Conservation (phyloP, 2,888 invertebrate species). For the Ormyrus thymus region DNA sequence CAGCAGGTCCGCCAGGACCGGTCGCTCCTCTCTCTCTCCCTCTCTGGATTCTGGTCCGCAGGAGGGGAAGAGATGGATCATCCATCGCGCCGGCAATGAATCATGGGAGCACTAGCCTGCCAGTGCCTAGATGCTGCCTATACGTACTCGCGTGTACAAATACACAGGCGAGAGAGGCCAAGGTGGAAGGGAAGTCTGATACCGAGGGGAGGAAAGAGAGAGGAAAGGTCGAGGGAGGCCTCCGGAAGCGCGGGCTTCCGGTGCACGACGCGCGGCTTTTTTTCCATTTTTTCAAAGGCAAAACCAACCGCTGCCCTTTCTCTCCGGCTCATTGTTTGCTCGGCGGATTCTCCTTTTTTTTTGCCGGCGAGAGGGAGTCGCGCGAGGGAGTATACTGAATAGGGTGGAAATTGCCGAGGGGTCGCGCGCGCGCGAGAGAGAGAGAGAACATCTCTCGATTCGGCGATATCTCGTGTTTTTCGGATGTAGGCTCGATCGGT, state of each 20-base stretch:
- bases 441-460: constrained; percentile 53
- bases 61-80: constrained; percentile 73
- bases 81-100: constrained; percentile 74
- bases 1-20: constrained; percentile 56
- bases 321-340: constrained; percentile 67
- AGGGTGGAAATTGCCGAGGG: constrained; percentile 56
- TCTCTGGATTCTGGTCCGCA: constrained; percentile 56
- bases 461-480: constrained; percentile 22
- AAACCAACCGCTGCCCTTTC: constrained; percentile 67
- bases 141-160: constrained; percentile 11
- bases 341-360: constrained; percentile 41
- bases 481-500: constrained; percentile 39
- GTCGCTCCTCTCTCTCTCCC: constrained; percentile 47
- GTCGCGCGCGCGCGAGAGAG: constrained; percentile 4
- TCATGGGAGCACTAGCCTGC: constrained; percentile 70
- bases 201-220: constrained; percentile 70
- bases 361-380: background rate
- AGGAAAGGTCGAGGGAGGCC: constrained; percentile 58
- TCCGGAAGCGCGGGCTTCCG: constrained; percentile 71
- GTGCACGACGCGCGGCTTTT: constrained; percentile 61
- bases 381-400: constrained; percentile 40
- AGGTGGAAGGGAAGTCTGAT: constrained; percentile 24
- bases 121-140: constrained; percentile 54
- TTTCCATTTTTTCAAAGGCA: constrained; percentile 74
- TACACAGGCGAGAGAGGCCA: constrained; percentile 54